These are phyloP conservation scores for Cebus imitator DNA, from an alignment of 2,113 vertebrate species.

Conservation along the genomic window DNA sequence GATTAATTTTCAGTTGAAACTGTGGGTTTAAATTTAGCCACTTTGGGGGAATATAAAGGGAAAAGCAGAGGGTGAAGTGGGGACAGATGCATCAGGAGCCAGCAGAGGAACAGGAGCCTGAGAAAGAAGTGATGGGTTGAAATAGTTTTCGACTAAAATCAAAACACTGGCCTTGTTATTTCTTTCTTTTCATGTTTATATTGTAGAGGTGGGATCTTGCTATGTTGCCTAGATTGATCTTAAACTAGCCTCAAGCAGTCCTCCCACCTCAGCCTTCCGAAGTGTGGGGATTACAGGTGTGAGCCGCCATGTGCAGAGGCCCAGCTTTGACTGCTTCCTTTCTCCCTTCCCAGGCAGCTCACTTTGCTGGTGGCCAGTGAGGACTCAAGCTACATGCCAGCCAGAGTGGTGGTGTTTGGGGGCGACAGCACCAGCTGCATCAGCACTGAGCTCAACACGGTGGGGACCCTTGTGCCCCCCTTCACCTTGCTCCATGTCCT, in stretches of 20 bases:
- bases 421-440: constrained; percentile 89
- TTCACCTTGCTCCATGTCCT: background rate
- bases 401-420: constrained; percentile 92
- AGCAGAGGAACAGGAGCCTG: background rate
- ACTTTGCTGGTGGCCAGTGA: constrained; percentile 93
- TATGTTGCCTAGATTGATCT: background rate
- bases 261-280: background rate
- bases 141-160: background rate
- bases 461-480: constrained; percentile 74
- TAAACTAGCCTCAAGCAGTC: background rate
- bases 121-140: background rate
- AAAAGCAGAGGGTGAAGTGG: background rate
- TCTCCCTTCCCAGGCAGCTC: constrained; percentile 87
- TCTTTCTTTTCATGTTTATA: background rate
- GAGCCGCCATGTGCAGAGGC: background rate
- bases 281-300: background rate
- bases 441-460: constrained; percentile 92
- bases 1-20: background rate
- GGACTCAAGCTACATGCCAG: constrained; percentile 98
- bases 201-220: background rate
- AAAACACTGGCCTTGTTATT: background rate
- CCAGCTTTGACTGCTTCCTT: background rate
- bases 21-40: background rate
- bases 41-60: background rate
- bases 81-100: background rate